Evolutionary conservation across 2,113 vertebrate species (phyloP).

Genomic region (Aegithalos caudatus): DNA sequence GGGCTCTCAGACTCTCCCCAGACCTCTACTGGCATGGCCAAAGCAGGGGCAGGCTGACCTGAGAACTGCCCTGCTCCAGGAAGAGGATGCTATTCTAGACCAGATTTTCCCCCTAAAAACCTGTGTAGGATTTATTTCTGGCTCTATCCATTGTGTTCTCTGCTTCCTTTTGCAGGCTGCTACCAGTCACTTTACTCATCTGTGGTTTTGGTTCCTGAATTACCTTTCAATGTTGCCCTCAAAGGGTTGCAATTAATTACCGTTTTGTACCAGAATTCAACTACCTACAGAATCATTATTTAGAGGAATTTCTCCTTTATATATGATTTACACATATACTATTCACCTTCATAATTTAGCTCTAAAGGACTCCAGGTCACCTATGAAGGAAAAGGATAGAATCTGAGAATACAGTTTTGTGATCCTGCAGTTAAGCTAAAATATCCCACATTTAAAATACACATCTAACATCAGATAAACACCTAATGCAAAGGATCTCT

Average conservation of each 20-base stretch:
- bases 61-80: background rate
- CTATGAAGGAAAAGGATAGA: background rate
- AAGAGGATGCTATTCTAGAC: background rate
- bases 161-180: background rate
- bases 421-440: background rate
- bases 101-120: background rate
- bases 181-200: background rate
- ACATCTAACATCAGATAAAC: background rate
- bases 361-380: background rate
- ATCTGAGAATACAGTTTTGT: background rate
- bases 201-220: background rate
- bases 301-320: background rate
- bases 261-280: background rate
- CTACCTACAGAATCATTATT: background rate
- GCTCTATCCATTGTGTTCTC: background rate
- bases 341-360: background rate
- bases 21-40: fast-evolving
- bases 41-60: background rate
- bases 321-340: background rate
- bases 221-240: background rate
- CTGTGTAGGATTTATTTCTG: background rate
- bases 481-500: background rate
- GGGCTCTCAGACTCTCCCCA: background rate
- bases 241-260: background rate
- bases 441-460: background rate